Conservation (phyloP, 2,113 vertebrate species). For the Crotalus helleri region DNA sequence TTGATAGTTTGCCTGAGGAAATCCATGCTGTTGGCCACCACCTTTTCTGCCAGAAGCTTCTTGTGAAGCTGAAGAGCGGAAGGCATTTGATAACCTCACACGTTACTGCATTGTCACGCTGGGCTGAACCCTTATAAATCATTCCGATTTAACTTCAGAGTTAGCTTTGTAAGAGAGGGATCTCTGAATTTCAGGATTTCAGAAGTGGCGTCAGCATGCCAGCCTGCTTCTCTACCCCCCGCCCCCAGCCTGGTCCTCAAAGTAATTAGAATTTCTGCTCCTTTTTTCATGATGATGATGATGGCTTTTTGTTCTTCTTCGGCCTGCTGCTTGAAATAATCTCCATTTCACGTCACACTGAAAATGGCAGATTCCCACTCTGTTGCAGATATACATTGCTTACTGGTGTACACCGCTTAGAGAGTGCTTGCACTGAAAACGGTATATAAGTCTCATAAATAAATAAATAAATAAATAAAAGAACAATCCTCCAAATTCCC, state of each 20-base stretch:
- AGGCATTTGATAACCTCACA: background rate
- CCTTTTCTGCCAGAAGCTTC: slow-evolving; percentile 10
- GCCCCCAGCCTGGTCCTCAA: background rate
- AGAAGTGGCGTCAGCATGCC: background rate
- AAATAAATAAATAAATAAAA: background rate
- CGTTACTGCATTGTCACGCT: background rate
- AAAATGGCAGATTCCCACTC: background rate
- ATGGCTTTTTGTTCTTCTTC: background rate
- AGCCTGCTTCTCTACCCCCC: background rate
- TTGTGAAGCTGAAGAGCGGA: background rate
- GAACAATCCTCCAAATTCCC: background rate
- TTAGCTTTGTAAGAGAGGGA: background rate
- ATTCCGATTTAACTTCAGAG: slow-evolving; percentile 13
- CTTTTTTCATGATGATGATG: background rate
- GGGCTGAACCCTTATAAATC: background rate
- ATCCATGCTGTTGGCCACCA: background rate
- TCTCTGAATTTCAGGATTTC: background rate
- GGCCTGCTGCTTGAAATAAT: background rate
- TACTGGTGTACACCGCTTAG: too few species aligned
- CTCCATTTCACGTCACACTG: background rate
- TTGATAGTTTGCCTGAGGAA: slow-evolving; percentile 11
- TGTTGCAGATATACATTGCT: too few species aligned
- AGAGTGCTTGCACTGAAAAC: too few species aligned
- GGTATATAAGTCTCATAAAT: too few species aligned
- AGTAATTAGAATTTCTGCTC: background rate